These are phyloP conservation scores for Brassicogethes aeneus DNA, from an alignment of 2,888 invertebrate species.

Conservation along the genomic window DNA sequence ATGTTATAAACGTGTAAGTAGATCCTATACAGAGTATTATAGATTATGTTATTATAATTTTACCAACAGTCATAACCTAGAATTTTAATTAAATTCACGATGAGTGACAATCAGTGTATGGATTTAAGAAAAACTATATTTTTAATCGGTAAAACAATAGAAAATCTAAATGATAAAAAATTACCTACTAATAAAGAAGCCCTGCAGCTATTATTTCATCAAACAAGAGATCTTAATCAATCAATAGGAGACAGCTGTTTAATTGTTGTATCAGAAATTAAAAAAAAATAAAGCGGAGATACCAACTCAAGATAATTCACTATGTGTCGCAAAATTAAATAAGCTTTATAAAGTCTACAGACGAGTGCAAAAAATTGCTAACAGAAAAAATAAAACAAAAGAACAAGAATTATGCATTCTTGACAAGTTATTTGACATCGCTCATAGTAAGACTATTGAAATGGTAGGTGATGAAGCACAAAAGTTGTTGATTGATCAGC, in stretches of 20 bases:
- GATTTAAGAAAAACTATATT: conserved; percentile 1
- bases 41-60: background rate
- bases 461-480: background rate
- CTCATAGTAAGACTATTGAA: background rate
- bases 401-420: background rate
- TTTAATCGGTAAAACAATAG: conserved; percentile 2
- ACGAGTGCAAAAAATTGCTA: background rate
- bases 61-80: background rate
- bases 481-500: background rate
- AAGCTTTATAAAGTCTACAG: background rate
- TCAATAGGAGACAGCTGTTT: background rate
- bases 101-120: background rate
- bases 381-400: background rate
- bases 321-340: background rate
- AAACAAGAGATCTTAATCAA: background rate
- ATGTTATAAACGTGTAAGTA: background rate
- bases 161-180: conserved; percentile 1
- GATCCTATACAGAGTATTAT: background rate
- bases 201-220: conserved; percentile 2
- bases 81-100: background rate
- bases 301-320: background rate
- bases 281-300: background rate
- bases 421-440: background rate
- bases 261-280: no score
- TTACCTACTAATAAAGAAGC: background rate